Evolutionary conservation across 2,797 vertebrate genomes (phyloP).

Genomic region (Danio albolineatus): DNA sequence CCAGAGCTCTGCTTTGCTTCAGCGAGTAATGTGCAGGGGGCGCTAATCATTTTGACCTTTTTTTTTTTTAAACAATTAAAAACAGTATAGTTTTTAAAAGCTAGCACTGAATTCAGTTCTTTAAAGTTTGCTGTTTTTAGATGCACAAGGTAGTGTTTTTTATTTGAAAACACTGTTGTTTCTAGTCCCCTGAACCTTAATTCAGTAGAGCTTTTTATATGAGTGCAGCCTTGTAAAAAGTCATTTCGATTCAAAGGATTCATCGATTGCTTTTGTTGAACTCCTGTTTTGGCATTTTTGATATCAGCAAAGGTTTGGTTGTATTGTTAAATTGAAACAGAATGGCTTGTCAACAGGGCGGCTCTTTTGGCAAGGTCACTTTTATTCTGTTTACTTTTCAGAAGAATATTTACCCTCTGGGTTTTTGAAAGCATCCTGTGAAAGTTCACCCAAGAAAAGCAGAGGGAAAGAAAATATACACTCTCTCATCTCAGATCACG

Average conservation of each 20-base stretch:
- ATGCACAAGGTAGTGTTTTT: too few species aligned
- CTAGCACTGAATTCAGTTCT: too few species aligned
- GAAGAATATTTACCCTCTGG: slow-evolving; percentile 91
- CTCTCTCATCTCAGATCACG: slow-evolving; percentile 13
- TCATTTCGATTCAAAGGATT: slow-evolving; percentile 49
- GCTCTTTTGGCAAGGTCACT: slow-evolving; percentile 91
- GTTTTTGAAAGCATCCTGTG: slow-evolving; percentile 92
- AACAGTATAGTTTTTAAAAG: too few species aligned
- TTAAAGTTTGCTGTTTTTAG: too few species aligned
- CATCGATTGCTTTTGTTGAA: slow-evolving; percentile 32
- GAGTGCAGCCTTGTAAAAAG: slow-evolving; percentile 63
- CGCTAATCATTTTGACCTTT: too few species aligned
- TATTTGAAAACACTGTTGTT: too few species aligned
- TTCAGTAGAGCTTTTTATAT: background rate
- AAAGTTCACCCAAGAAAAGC: slow-evolving; percentile 84
- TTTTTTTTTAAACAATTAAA: too few species aligned
- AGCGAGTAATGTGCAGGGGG: too few species aligned
- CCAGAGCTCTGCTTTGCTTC: too few species aligned
- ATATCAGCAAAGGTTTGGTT: slow-evolving; percentile 84
- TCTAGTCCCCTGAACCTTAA: background rate
- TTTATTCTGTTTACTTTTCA: slow-evolving; percentile 93
- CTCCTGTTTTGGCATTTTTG: slow-evolving; percentile 71
- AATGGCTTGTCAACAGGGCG: slow-evolving; percentile 88
- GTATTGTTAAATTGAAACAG: slow-evolving; percentile 91
- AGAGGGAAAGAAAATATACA: slow-evolving; percentile 60